Evolutionary conservation across 2,797 vertebrate species (phyloP), one percentile per base, ranked within the genome.

Genomic region (Parambassis ranga): DNA sequence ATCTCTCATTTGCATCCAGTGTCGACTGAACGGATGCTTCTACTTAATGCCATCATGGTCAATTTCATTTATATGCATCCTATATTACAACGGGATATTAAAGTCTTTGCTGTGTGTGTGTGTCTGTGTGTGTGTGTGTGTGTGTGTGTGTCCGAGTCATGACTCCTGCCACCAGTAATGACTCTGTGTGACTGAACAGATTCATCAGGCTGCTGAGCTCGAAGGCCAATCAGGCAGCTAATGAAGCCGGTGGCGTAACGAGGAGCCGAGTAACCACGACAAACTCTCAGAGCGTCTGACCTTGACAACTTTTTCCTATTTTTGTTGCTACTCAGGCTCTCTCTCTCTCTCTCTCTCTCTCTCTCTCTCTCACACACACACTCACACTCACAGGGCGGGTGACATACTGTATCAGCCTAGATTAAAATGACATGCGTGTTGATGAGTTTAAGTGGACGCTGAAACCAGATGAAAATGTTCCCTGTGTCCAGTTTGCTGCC

Each of bases 141-240:
- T 46, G 50, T 35, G 36, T 36, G 52, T 14, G 39, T 10, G 28
- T 18, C 15, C 36, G 58, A 23, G 44, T 53, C 19, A 15, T 56
- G 49, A 53, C 47, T 9, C 6, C 11, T 41, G 16, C n/a, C 3
- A 35, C 11, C 37, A n/a, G 13, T 77, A 79, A 81, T 72, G 58
- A 56, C 64, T 65, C 28, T 0, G 3, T 38, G 26, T 4, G 15
- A 78, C 71, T 42, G 64, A 76, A 68, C 43, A 56, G 56, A 73
- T 71, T 53, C 69, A 58, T 73, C 70, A 44, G 37, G 60, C 60
- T 10, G 38, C 37, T 60, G 77, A 81, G 57, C 71, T 71, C 28
- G n/a, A 2, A 20, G 64, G 57, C 60, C 80, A 72, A 64, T 82
- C 76, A 58, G 60, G 43, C 31, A 7, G 61, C 60, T 83, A 81